A percentile compares a stretch with the other conserved stretches of the same genome.
phyloP scores from a whole-genome alignment of 2,797 vertebrate species.

The Jordanella pulchra region DNA sequence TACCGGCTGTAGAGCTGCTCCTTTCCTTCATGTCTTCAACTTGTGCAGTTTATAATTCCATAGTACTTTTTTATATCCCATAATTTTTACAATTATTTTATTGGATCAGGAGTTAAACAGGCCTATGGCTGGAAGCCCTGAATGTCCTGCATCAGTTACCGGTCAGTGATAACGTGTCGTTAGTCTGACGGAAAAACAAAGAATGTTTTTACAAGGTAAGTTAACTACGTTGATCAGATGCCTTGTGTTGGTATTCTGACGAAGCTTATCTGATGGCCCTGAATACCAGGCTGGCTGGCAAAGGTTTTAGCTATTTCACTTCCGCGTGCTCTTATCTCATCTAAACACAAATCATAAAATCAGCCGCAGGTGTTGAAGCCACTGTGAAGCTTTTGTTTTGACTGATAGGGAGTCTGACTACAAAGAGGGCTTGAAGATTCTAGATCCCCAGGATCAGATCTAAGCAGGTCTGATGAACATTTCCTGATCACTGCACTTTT shows the following conservation, averaged over 20 bases:
- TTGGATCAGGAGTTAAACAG: no score
- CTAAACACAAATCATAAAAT: not conserved
- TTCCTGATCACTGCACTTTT: not conserved
- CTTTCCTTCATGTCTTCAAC: no score
- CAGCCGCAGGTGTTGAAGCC: not conserved
- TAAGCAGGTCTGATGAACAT: not conserved
- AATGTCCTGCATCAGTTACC: no score
- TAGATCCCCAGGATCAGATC: not conserved
- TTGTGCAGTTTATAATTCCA: no score
- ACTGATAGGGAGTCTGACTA: not conserved
- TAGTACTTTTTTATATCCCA: no score
- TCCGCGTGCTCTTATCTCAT: not conserved
- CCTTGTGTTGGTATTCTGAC: not conserved
- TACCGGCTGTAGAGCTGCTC: no score
- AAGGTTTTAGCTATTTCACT: not conserved
- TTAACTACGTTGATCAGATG: not conserved
- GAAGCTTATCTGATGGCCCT: not conserved
- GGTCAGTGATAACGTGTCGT: no score
- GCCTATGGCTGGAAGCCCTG: no score
- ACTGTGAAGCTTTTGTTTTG: not conserved
- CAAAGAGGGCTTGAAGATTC: not conserved
- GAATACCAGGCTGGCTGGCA: not conserved
- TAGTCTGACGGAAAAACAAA: no score
- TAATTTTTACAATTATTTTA: no score
- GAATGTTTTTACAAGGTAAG: not conserved